Conservation (phyloP, 1,140 invertebrate species). For the Sycobia sp. region DNA sequence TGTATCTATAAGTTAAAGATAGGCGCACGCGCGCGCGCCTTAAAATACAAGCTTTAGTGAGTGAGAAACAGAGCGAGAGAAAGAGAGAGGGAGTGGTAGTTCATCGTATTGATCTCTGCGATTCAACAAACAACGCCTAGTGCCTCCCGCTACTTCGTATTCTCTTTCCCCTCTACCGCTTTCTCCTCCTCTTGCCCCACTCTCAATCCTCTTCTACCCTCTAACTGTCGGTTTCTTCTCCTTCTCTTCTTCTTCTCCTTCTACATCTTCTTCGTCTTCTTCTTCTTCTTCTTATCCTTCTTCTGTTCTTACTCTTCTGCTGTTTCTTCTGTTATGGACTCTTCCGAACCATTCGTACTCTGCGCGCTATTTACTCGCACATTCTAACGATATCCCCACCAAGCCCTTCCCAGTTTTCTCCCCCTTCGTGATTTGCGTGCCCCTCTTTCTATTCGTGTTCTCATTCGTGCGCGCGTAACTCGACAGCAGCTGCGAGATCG, state of each 20-base stretch:
- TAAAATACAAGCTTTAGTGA: slow-evolving; percentile 22
- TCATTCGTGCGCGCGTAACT: background rate
- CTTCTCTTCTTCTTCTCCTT: slow-evolving; percentile 32
- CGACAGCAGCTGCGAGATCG: slow-evolving; percentile 5
- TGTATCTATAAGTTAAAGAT: slow-evolving; percentile 10
- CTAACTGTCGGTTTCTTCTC: too few species aligned
- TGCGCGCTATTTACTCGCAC: background rate
- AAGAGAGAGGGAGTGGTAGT: slow-evolving; percentile 44
- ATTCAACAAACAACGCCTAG: slow-evolving; percentile 59
- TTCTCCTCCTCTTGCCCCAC: slow-evolving; percentile 9
- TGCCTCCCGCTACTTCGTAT: slow-evolving; percentile 43
- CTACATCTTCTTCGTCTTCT: slow-evolving; percentile 35
- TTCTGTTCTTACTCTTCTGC: slow-evolving; percentile 24
- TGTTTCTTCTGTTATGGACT: slow-evolving; percentile 13
- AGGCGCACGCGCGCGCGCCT: slow-evolving; percentile 32
- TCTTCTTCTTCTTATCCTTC: slow-evolving; percentile 33
- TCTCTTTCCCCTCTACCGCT: slow-evolving; percentile 7
- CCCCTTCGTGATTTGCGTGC: background rate
- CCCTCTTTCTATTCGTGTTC: background rate
- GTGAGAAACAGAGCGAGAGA: too few species aligned
- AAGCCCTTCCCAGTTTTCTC: too few species aligned
- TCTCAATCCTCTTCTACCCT: too few species aligned
- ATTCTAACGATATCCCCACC: too few species aligned
- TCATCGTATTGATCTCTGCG: slow-evolving; percentile 58
- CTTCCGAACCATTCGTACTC: slow-evolving; percentile 15